Base-by-base conservation (phyloP, 92 coral and sea anemone species). In the Paragorgia papillata region DNA sequence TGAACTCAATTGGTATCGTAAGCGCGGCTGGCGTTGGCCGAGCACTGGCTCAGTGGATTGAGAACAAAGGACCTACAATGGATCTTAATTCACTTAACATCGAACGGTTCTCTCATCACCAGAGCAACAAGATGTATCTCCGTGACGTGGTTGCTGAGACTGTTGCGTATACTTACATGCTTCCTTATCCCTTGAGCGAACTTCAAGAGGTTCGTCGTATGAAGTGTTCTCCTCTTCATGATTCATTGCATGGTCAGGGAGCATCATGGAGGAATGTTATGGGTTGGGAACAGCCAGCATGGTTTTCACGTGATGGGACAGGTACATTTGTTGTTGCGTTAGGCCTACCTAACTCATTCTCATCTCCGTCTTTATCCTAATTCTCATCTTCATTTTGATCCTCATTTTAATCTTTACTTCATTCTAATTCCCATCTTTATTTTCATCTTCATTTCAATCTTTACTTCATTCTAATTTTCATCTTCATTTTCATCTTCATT, bases 1-100 rank as follows among this genome's bases (percentile, higher is more conserved):
- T 94, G 88, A 80, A 83, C 76, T 94, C 98, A 2, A 83, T 89
- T 39, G 98, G 98, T 17, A 89, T 94, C 9, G 98, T 92, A 24
- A 91, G 88, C 33, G 95, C 90, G 2, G 98, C 87, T 53, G 98
- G 98, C 0, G 90, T 90, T 2, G 98, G 98, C 43, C 92, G 84
- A 77, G 98, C 95, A 54, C 87, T 94, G 12, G 90, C 97, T 9
- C 90, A 89, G 56, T 94, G 98, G 98, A 91, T 94, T 68, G 84
- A 96, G 21, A 88, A 89, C 56, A 96, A 92, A 49, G 82, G 85
- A 66, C 90, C 98, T 41, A 90, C 94, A 1, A 89, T 91, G 91
- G 98, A 94, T 65, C 80, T 94, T 43, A 75, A 84, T 54, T 53
- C 89, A 28, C 90, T 94, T 73, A 97, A 94, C 79, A 94, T 94